Conservation (phyloP, 2,888 invertebrate genomes). For the Branchellion lobata region DNA sequence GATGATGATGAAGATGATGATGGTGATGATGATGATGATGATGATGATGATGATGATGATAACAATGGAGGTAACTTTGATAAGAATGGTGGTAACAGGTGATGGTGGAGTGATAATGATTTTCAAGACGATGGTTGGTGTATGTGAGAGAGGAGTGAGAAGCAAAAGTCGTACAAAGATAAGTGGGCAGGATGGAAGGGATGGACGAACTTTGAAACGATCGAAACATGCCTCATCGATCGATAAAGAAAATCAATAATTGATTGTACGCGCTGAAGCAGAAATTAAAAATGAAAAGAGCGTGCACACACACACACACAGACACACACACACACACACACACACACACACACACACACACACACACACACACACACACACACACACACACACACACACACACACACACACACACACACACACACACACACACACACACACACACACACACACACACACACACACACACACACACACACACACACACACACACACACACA, state of each 20-base stretch:
- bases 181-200: background rate
- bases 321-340: no score
- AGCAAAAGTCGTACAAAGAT: background rate
- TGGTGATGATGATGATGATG: constrained; percentile 13
- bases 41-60: constrained; percentile 2
- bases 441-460: constrained; percentile 23
- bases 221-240: no score
- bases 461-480: background rate
- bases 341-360: no score
- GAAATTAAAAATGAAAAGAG: no score
- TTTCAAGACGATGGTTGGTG: background rate
- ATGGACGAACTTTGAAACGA: no score
- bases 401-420: constrained; percentile 5
- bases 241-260: no score
- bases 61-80: background rate
- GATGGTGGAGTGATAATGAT: background rate
- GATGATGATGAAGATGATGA: constrained; percentile 1
- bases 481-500: no score
- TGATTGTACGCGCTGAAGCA: no score
- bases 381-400: no score
- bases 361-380: no score
- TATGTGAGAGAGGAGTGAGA: background rate
- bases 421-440: constrained; percentile 23
- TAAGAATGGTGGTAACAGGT: background rate
- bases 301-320: no score